Conservation (phyloP, 2,113 vertebrate genomes). For the Xiphorhynchus elegans region DNA sequence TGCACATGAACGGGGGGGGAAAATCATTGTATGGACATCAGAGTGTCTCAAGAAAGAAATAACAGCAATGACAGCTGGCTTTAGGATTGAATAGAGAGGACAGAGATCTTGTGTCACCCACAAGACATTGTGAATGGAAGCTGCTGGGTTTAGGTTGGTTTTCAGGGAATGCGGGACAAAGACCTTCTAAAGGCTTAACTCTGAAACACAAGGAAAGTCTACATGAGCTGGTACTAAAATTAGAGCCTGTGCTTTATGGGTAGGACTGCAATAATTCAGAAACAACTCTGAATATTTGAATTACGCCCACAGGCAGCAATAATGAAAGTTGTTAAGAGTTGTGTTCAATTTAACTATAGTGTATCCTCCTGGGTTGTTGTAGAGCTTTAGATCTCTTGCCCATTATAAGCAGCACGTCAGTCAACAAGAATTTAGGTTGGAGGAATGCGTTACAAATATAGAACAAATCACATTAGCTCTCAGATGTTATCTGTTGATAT, state of each 20-base stretch:
- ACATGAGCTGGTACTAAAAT: neutral
- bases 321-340: neutral
- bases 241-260: neutral
- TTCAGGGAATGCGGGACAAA: neutral
- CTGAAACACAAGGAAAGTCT: neutral
- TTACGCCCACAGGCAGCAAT: neutral
- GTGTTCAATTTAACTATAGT: neutral
- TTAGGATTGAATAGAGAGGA: neutral
- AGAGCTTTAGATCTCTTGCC: neutral
- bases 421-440: slow-evolving; percentile 26
- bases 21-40: neutral
- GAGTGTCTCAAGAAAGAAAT: neutral
- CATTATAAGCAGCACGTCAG: slow-evolving; percentile 12
- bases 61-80: neutral
- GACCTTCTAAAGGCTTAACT: neutral
- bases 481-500: slow-evolving; percentile 34
- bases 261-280: neutral
- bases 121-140: neutral
- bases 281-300: neutral
- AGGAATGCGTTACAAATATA: slow-evolving; percentile 46
- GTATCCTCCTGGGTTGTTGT: neutral
- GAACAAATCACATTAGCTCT: slow-evolving; percentile 56
- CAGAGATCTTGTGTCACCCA: neutral
- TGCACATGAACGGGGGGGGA: rapidly evolving
- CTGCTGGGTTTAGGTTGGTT: neutral